Base-by-base conservation (phyloP, 2,113 vertebrate species). In the zebrafish (Danio rerio) region DNA sequence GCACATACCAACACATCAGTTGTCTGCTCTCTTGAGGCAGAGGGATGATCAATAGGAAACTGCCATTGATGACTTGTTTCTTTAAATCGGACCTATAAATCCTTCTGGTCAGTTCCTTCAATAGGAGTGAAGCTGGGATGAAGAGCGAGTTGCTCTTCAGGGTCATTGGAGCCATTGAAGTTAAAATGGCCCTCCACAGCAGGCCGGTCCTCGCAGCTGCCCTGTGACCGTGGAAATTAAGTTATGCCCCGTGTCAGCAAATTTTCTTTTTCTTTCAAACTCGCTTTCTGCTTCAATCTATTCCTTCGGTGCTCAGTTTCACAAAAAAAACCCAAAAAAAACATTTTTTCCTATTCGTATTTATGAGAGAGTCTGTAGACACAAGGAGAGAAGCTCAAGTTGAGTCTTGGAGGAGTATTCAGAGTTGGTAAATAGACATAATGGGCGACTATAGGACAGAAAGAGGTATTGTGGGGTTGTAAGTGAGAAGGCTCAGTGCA, bases 171-270 rank as follows among this genome's bases (percentile, higher is more conserved):
- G 95, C 96, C 95, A 99, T 98, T 98, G 97, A 99, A 96, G 96
- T 97, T 93, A 96, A 96, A 97, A 98, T 96, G 95, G 95, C 94
- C 95, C 96, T 96, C 97, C 96, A 97, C 95, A 96, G 97, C 96
- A 96, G 96, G 98, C 98, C 98, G 98, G 96, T 96, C 95, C 93
- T 95, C 94, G 96, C 97, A 98, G 97, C 97, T 98, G 97, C 98
- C 97, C 96, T 95, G 89, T 95, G 94, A 98, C 98, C 97, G 96
- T 99, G 98, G 96, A 99, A 99, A 99, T 99, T 98, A 99, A 99
- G 97, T 98, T 99, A 98, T 98, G 97, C 96, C 96, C 97, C 95
- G 94, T 98, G 97, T 99, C 98, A 99, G 97, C 96, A 96, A 96
- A 95, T 96, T 94, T 94, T 91, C 91, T 90, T 88, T 92, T 92